These are phyloP conservation scores for Cossypha caffra DNA, from an alignment of 2,797 vertebrate genomes.

Conservation along the genomic window DNA sequence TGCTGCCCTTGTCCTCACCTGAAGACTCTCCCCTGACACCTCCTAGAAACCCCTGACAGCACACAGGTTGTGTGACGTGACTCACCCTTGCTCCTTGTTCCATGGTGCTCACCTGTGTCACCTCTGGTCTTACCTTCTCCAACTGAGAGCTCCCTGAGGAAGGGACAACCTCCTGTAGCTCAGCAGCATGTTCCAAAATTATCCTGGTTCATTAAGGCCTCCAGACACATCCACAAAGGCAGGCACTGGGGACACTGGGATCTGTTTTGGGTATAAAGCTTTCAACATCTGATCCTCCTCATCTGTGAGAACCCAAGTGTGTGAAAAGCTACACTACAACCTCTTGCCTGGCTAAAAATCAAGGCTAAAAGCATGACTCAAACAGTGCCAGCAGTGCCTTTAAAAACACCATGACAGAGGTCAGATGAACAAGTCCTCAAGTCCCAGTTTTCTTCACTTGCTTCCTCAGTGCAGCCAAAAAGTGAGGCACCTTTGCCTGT, in stretches of 20 bases:
- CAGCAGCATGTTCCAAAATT: rapidly evolving
- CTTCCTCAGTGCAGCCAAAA: neutral
- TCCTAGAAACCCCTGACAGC: neutral
- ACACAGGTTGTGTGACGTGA: rapidly evolving
- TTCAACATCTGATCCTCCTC: neutral
- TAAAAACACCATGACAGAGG: neutral
- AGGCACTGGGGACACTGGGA: neutral
- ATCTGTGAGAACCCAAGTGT: neutral
- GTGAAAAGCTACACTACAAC: neutral
- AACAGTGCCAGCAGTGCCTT: neutral
- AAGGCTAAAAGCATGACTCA: neutral
- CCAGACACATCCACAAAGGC: neutral
- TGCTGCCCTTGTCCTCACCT: neutral
- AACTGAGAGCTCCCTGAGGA: neutral
- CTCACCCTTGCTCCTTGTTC: neutral
- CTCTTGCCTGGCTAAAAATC: neutral
- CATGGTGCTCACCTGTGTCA: neutral
- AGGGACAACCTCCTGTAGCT: neutral
- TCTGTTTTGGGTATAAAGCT: neutral
- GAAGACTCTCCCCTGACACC: neutral
- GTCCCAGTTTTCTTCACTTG: neutral
- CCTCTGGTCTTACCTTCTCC: neutral
- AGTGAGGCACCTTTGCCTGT: neutral
- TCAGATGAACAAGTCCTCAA: neutral
- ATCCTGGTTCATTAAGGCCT: neutral